Conservation (phyloP, 2,888 invertebrate species). For the Temnothorax rugatulus region DNA sequence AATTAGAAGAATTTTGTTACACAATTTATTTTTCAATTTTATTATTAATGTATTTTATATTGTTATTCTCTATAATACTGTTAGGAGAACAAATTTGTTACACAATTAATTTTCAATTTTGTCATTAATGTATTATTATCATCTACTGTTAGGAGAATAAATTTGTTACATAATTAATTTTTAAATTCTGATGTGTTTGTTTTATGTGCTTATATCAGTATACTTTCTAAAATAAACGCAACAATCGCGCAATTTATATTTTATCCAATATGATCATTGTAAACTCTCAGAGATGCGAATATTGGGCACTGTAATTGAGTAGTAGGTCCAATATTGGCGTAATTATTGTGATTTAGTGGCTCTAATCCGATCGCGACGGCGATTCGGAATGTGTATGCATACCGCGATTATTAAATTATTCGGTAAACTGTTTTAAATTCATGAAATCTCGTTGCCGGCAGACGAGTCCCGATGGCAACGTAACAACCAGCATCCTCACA, state of each 20-base stretch:
- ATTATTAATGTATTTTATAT: too few species aligned
- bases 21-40: not conserved
- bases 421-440: constrained; percentile 73
- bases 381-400: constrained; percentile 9
- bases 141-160: not conserved
- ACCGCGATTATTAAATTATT: constrained; percentile 62
- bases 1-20: not conserved
- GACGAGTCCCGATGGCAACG: constrained; percentile 91
- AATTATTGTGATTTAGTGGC: constrained; percentile 7
- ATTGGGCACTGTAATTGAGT: not conserved
- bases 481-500: constrained; percentile 92
- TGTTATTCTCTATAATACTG: not conserved
- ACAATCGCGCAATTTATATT: not conserved
- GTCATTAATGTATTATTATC: not conserved
- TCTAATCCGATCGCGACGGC: constrained; percentile 23
- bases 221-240: not conserved
- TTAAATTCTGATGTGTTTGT: not conserved
- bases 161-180: not conserved
- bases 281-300: not conserved
- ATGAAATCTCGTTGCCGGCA: constrained; percentile 78
- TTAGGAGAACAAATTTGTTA: not conserved
- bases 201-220: too few species aligned
- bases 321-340: constrained; percentile 4
- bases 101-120: not conserved
- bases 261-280: not conserved